A percentile compares a stretch with the other conserved stretches of the same genome.
phyloP scores from a whole-genome alignment of 2,113 vertebrate species.

The Pyrgilauda ruficollis region DNA sequence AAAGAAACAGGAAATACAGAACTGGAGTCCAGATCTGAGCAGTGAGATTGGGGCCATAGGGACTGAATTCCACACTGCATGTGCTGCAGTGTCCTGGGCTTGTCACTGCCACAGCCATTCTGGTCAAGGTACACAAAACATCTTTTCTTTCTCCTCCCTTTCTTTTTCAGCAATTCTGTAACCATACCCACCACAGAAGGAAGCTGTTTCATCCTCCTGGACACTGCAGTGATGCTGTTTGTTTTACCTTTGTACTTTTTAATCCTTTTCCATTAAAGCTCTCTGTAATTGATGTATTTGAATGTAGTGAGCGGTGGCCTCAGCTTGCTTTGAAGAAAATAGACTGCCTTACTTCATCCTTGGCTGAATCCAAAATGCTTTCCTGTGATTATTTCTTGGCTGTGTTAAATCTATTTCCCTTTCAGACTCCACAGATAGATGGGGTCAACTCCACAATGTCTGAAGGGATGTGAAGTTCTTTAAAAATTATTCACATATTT shows the following conservation, averaged over 20 bases:
- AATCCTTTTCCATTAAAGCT: neutral
- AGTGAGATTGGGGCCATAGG: fast-evolving
- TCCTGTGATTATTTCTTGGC: neutral
- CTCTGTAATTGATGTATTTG: neutral
- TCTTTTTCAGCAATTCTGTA: neutral
- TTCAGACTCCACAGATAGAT: neutral
- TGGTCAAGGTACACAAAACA: neutral
- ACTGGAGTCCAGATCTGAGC: neutral
- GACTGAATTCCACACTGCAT: neutral
- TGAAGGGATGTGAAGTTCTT: neutral
- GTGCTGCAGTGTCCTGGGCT: neutral
- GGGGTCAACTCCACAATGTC: neutral
- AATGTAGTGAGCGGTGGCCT: neutral
- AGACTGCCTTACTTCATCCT: conserved; percentile 7
- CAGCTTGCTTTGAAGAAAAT: conserved; percentile 16
- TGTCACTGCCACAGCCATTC: neutral
- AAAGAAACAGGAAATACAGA: neutral
- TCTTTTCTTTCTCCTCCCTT: neutral
- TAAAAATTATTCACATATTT: neutral
- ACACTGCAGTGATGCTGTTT: neutral
- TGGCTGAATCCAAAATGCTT: neutral
- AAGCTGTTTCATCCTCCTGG: neutral
- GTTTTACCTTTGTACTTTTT: conserved; percentile 5
- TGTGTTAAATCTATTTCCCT: neutral
- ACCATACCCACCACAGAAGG: neutral